Evolutionary conservation across 2,797 vertebrate genomes (phyloP), one percentile per base, ranked within the genome.

Genomic region (Coccyzus lansbergi): DNA sequence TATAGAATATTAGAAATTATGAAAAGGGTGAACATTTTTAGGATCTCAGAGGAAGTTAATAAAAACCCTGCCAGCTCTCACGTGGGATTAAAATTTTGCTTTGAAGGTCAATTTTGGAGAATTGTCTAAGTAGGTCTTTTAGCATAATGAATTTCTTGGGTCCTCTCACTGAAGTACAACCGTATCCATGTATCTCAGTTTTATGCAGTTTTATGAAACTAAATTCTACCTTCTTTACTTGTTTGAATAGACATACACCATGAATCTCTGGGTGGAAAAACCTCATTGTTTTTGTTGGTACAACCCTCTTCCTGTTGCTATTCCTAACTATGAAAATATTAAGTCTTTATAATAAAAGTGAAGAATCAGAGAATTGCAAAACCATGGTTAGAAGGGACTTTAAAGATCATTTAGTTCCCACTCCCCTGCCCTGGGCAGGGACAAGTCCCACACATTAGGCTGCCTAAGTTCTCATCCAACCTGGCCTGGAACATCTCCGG

Each of bases 241-340:
- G 42, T 55, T 76, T 85, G 60, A 63, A 51, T 63, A 72, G 69
- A 44, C 46, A 74, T 55, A 64, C 49, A 3, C 79, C 63, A 90
- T 81, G 72, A 91, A 75, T 56, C 34, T 78, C 77, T 78, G 89
- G 36, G 70, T 93, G 85, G 88, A 97, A 95, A 86, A 93, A 38
- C 69, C 90, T 95, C 86, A 81, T 58, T 55, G 48, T 93, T 95
- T 90, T 89, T 88, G 70, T 92, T 83, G 64, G 62, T 95, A 84
- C 78, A 93, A 95, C 96, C 93, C 94, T 94, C 94, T 97, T 97
- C 97, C 96, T 96, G 95, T 90, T 92, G 55, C 89, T 96, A 93
- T 95, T 95, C 77, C 62, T 95, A 93, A 78, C 74, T 53, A 31
- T 63, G 63, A 93, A 56, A 88, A 49, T 46, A 80, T 89, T 65